Conservation (phyloP, 2,888 invertebrate species). For the Drosophila flavopinicola region DNA sequence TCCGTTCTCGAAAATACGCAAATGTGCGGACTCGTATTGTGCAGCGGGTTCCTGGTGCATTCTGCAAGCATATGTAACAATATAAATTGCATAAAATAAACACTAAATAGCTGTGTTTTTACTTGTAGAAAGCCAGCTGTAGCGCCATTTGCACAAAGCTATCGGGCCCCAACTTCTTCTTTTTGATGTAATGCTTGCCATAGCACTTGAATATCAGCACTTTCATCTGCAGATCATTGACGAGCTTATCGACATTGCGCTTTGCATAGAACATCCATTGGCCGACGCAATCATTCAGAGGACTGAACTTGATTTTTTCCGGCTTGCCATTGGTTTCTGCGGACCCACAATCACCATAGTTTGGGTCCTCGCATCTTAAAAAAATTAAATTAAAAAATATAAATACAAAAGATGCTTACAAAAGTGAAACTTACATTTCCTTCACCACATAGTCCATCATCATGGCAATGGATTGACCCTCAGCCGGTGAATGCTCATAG, state of each 20-base stretch:
- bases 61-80: constrained; percentile 82
- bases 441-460: constrained; percentile 92
- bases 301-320: constrained; percentile 81
- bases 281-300: constrained; percentile 86
- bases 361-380: constrained; percentile 45
- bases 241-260: constrained; percentile 88
- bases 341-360: constrained; percentile 75
- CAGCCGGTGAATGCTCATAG: constrained; percentile 97
- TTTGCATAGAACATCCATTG: constrained; percentile 87
- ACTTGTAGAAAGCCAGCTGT: constrained; percentile 92
- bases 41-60: constrained; percentile 90
- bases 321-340: constrained; percentile 71
- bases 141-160: constrained; percentile 97
- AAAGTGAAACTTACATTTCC: constrained; percentile 87
- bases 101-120: neutral
- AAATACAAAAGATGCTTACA: neutral
- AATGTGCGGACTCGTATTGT: constrained; percentile 96
- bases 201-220: constrained; percentile 92
- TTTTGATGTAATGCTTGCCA: constrained; percentile 95
- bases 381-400: no score
- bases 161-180: constrained; percentile 95
- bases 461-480: constrained; percentile 95
- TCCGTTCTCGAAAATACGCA: constrained; percentile 92
- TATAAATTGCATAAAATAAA: neutral
- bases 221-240: constrained; percentile 90